Conservation (phyloP, 2,113 vertebrate species). For the Saguinus imperator region DNA sequence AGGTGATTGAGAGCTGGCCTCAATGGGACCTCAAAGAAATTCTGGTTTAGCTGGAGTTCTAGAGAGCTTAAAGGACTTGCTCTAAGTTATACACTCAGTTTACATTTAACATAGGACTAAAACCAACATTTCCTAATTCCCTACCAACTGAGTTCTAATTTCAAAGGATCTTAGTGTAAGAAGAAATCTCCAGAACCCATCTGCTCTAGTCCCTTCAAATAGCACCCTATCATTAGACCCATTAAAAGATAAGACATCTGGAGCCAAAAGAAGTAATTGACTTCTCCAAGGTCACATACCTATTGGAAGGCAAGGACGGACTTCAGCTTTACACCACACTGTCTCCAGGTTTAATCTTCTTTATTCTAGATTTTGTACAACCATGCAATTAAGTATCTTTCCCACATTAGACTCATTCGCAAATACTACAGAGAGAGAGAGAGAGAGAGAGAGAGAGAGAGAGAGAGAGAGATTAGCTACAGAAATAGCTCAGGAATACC, state of each 20-base stretch:
- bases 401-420: neutral
- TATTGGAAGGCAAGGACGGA: neutral
- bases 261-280: neutral
- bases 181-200: neutral
- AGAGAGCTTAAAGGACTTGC: neutral
- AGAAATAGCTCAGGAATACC: neutral
- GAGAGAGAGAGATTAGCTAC: neutral
- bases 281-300: neutral
- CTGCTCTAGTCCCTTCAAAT: neutral
- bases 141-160: neutral
- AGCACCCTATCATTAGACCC: neutral
- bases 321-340: neutral
- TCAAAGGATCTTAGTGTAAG: neutral
- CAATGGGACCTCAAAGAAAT: conserved; percentile 4
- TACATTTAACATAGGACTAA: neutral
- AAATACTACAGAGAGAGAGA: neutral
- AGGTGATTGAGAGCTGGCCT: neutral
- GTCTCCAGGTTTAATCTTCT: neutral
- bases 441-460: neutral
- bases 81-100: neutral
- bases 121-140: conserved; percentile 5
- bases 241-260: neutral
- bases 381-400: neutral
- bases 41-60: neutral
- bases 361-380: conserved; percentile 3